These are phyloP conservation scores for Tragelaphus scriptus DNA, from an alignment of 2,113 vertebrate species.

Conservation along the genomic window DNA sequence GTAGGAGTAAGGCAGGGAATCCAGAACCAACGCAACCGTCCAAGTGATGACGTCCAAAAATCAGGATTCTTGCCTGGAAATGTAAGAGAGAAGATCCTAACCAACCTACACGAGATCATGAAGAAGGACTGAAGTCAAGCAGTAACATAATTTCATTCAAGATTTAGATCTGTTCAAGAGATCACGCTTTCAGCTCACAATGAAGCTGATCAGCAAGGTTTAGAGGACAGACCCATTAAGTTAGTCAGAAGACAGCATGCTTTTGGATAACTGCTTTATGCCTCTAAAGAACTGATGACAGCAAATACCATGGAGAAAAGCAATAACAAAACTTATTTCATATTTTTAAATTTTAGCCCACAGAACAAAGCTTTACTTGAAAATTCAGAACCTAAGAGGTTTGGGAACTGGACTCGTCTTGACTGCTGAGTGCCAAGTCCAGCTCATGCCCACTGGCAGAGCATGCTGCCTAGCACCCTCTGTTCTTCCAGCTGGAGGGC, in stretches of 20 bases:
- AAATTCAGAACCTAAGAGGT: not conserved
- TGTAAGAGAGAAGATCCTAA: not conserved
- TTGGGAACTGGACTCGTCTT: not conserved
- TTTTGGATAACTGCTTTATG: not conserved
- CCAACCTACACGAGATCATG: not conserved
- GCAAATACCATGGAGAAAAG: not conserved
- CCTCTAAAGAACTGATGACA: not conserved
- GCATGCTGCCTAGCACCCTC: not conserved
- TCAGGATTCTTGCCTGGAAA: not conserved
- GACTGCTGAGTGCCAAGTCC: not conserved
- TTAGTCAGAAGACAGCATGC: not conserved
- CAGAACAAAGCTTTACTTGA: constrained; percentile 31
- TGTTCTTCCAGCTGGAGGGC: not conserved
- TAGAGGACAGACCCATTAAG: not conserved
- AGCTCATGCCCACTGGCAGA: not conserved
- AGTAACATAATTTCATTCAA: not conserved
- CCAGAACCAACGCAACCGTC: not conserved
- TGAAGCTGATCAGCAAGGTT: not conserved
- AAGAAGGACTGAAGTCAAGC: not conserved
- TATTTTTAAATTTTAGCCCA: not conserved
- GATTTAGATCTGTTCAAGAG: not conserved
- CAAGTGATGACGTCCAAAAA: not conserved
- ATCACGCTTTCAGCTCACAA: not conserved
- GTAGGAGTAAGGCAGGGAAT: not conserved
- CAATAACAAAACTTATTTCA: not conserved